Percentiles rank a stretch among this genome's conserved stretches.
Evolutionary conservation across 1,140 invertebrate species (phyloP).

Genomic region (Brachionus sp.): DNA sequence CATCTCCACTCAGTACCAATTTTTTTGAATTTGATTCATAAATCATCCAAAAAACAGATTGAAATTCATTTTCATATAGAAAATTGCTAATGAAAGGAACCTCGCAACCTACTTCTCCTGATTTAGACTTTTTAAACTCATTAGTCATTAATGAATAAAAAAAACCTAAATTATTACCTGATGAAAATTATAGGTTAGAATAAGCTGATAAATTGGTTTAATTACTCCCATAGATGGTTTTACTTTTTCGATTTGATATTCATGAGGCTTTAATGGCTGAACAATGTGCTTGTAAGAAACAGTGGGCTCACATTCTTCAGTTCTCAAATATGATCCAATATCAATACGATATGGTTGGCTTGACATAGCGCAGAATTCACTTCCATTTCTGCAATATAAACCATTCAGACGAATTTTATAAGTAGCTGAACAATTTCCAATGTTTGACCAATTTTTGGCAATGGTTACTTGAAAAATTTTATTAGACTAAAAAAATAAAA

Average conservation of each 20-base stretch:
- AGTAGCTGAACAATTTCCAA: not conserved
- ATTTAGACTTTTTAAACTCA: conserved; percentile 63
- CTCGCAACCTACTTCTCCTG: conserved; percentile 75
- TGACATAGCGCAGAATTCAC: conserved; percentile 7
- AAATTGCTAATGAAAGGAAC: conserved; percentile 75
- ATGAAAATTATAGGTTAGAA: conserved; percentile 32
- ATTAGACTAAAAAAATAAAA: not conserved
- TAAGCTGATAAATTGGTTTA: conserved; percentile 32
- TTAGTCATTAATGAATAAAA: not conserved
- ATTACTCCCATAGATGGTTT: conserved; percentile 35
- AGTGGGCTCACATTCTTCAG: conserved; percentile 16
- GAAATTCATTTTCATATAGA: conserved; percentile 88
- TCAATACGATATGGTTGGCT: conserved; percentile 9
- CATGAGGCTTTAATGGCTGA: conserved; percentile 19
- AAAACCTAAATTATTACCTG: not conserved
- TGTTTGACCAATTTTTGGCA: conserved; percentile 41
- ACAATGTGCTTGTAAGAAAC: conserved; percentile 14
- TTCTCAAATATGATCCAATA: conserved; percentile 22
- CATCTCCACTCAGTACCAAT: conserved; percentile 76
- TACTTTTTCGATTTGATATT: conserved; percentile 31
- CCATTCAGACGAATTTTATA: conserved; percentile 27
- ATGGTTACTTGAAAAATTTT: conserved; percentile 18
- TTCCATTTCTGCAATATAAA: not conserved
- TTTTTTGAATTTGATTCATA: conserved; percentile 84
- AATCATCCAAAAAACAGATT: conserved; percentile 92